These are phyloP conservation scores for Suricata suricatta DNA, from an alignment of 2,113 vertebrate genomes.

Conservation along the genomic window DNA sequence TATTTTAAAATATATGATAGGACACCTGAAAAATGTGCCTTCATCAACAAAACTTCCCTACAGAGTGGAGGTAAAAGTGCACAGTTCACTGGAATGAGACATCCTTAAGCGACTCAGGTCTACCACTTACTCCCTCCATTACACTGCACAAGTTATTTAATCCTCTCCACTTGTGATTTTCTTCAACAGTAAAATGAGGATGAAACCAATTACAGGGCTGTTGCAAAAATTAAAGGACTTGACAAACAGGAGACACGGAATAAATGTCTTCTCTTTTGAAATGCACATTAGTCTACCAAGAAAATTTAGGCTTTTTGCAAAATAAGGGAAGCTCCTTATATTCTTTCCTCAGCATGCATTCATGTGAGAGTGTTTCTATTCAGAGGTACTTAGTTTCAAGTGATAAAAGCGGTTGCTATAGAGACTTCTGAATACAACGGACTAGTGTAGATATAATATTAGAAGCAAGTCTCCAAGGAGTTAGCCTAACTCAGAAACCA, in stretches of 20 bases:
- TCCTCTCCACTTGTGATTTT: not conserved
- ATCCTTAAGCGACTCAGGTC: not conserved
- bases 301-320: conserved; percentile 61
- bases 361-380: conserved; percentile 80
- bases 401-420: conserved; percentile 87
- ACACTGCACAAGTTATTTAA: not conserved
- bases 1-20: not conserved
- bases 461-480: conserved; percentile 84
- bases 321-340: conserved; percentile 61
- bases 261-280: conserved; percentile 52
- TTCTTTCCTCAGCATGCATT: conserved; percentile 51
- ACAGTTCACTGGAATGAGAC: not conserved
- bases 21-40: not conserved
- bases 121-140: not conserved
- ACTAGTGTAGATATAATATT: conserved; percentile 85
- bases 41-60: not conserved
- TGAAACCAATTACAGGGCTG: not conserved
- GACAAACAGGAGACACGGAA: conserved; percentile 33
- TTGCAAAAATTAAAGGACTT: conserved; percentile 25
- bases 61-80: not conserved
- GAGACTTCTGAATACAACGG: conserved; percentile 86
- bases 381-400: conserved; percentile 82
- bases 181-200: not conserved
- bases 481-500: conserved; percentile 82
- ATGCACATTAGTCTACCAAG: conserved; percentile 49